phyloP scores from a whole-genome alignment of 1,140 invertebrate genomes.

The Scaptomyza pallida region DNA sequence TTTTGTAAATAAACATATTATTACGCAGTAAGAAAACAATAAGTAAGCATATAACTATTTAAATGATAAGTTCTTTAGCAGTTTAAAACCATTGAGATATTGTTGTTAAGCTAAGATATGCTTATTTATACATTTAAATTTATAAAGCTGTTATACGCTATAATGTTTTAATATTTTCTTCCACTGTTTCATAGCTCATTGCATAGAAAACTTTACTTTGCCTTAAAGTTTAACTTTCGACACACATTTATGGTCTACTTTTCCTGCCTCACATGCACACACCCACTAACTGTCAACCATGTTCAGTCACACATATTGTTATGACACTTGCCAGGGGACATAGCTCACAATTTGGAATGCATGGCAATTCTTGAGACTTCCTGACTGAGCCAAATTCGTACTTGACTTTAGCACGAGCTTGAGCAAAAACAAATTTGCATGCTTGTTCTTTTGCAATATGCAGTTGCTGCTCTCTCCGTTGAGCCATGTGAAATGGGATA shows the following conservation, averaged over 20 bases:
- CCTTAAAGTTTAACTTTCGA: too few species aligned
- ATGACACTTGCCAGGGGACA: constrained; percentile 46
- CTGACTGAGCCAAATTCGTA: constrained; percentile 22
- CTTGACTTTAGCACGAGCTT: constrained; percentile 36
- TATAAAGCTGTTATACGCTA: too few species aligned
- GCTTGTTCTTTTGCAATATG: background rate
- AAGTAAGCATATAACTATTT: too few species aligned
- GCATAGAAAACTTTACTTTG: too few species aligned
- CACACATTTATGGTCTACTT: too few species aligned
- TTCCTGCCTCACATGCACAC: background rate
- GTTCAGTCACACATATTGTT: constrained; percentile 33
- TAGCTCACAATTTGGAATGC: constrained; percentile 3
- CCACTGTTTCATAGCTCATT: too few species aligned
- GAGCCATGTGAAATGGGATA: background rate
- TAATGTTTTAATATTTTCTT: too few species aligned
- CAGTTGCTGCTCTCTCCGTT: background rate
- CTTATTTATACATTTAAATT: too few species aligned
- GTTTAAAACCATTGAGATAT: too few species aligned
- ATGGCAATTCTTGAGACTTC: constrained; percentile 18
- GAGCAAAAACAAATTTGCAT: constrained; percentile 5
- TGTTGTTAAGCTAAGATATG: too few species aligned
- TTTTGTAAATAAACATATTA: background rate
- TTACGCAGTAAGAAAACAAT: too few species aligned
- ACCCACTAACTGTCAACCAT: constrained; percentile 29
- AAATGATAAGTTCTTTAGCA: too few species aligned